phyloP scores from a whole-genome alignment of 2,888 invertebrate species.

The Caenorhabditis sp. region DNA sequence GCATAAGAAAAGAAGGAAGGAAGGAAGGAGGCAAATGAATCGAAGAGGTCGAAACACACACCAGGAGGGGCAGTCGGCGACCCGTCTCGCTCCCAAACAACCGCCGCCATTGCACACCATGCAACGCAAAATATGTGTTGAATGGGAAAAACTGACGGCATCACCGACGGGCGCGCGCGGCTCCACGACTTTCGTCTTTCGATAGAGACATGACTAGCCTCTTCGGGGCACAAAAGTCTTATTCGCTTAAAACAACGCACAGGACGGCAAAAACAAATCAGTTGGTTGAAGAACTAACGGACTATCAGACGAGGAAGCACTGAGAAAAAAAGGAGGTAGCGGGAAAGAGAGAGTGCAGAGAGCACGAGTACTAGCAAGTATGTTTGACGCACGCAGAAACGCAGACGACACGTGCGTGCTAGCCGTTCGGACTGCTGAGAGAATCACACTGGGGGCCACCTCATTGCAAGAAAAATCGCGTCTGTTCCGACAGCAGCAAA shows the following conservation, averaged over 20 bases:
- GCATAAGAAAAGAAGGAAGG: constrained; percentile 35
- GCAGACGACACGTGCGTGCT: constrained; percentile 13
- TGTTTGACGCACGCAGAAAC: constrained; percentile 4
- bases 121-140: constrained; percentile 59
- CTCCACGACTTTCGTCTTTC: constrained; percentile 18
- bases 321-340: no score
- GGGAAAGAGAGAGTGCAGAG: constrained; percentile 6
- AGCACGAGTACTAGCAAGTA: background rate
- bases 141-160: constrained; percentile 51
- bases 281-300: constrained; percentile 22
- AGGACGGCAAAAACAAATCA: constrained; percentile 25
- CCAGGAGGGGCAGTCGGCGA: constrained; percentile 48
- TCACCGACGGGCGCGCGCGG: constrained; percentile 5
- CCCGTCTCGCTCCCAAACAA: constrained; percentile 46
- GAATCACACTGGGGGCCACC: background rate
- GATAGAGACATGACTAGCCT: constrained; percentile 16
- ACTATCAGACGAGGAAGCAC: constrained; percentile 7
- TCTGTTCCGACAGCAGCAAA: constrained; percentile 3
- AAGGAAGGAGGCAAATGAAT: constrained; percentile 56
- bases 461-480: constrained; percentile 16
- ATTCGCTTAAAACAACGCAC: constrained; percentile 1
- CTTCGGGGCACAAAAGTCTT: constrained; percentile 13
- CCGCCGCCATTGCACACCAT: constrained; percentile 55
- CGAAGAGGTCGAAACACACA: constrained; percentile 62
- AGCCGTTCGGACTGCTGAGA: constrained; percentile 6